Base-by-base conservation (phyloP, 1,140 invertebrate species). In the Amyelois transitella region DNA sequence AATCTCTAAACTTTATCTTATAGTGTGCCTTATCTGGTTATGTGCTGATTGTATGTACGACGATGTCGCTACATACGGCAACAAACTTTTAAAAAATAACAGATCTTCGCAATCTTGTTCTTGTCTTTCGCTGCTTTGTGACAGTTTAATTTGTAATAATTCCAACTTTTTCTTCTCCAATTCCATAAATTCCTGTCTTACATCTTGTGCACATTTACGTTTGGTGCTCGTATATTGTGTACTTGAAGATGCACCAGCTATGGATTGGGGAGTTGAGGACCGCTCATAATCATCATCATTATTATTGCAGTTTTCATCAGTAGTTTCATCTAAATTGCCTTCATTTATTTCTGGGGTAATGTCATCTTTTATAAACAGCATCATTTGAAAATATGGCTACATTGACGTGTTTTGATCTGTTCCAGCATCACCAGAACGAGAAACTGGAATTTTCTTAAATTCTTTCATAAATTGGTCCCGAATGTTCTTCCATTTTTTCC, bases 101-200 rank as follows among this genome's bases (percentile, higher is more conserved):
- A 57, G 45, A 48, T 55, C 52, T 58, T 62, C 55, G 49, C 52
- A 58, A 47, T 58, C 48, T 58, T 62, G 47, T 62, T 51, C 52
- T 14, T 53, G 54, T 18, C 21, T 56, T 57, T 50, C 45, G 49
- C 51, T 61, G 59, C 59, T 56, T 56, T 61, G 59, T 14, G 54
- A 60, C 52, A 60, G 58, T 60, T 60, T 60, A 54, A 60, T 7
- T 60, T 60, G 58, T 55, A 60, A 55, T 60, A 60, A 55, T 43
- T 60, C 52, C 53, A 60, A 60, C 58, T 60, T 60, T 59, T 59
- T 59, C 48, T 60, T 60, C 52, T 60, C 58, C 58, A 60, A 60
- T 51, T 55, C 52, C 48, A 60, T 60, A 60, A 60, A 60, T 55
- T 60, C 58, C 58, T 60, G 48, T 60, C 58, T 60, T 51, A 60